A percentile compares a stretch with the other conserved stretches of the same genome.
Conservation (phyloP, 2,888 invertebrate genomes). For the Prionchulus punctatus region DNA sequence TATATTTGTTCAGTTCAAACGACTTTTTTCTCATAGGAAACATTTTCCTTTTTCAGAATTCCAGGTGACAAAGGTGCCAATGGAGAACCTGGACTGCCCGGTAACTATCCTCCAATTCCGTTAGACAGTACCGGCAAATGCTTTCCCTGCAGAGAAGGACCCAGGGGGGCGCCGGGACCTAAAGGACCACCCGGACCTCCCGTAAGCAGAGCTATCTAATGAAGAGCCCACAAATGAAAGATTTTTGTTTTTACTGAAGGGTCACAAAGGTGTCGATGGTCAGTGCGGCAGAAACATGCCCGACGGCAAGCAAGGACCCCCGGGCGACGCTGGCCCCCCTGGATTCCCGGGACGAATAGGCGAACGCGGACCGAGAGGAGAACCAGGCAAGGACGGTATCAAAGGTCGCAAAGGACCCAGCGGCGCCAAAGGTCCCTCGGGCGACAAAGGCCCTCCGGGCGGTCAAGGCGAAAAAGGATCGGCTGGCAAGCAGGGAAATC, state of each 20-base stretch:
- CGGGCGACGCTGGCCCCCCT: background rate
- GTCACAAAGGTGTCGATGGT: background rate
- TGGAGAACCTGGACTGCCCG: conserved; percentile 18
- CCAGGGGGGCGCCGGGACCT: background rate
- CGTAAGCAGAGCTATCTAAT: too few relatives aligned
- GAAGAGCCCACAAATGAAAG: too few relatives aligned
- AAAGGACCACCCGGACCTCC: background rate
- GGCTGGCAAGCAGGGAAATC: conserved; percentile 7
- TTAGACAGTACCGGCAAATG: background rate
- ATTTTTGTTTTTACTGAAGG: too few relatives aligned
- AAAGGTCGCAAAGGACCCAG: conserved; percentile 22
- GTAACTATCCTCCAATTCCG: background rate
- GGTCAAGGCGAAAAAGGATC: conserved; percentile 3
- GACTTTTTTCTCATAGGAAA: too few relatives aligned
- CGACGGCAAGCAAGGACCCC: background rate
- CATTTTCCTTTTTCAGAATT: too few relatives aligned
- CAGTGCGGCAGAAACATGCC: background rate
- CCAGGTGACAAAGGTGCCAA: conserved; percentile 25
- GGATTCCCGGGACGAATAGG: background rate
- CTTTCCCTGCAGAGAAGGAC: background rate
- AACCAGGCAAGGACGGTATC: conserved; percentile 24
- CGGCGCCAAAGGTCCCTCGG: conserved; percentile 4
- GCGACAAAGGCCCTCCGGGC: conserved; percentile 8
- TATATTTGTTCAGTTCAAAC: too few relatives aligned
- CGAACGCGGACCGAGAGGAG: conserved; percentile 9